phyloP scores from a whole-genome alignment of 2,797 vertebrate species.

The Gallinago stenura region DNA sequence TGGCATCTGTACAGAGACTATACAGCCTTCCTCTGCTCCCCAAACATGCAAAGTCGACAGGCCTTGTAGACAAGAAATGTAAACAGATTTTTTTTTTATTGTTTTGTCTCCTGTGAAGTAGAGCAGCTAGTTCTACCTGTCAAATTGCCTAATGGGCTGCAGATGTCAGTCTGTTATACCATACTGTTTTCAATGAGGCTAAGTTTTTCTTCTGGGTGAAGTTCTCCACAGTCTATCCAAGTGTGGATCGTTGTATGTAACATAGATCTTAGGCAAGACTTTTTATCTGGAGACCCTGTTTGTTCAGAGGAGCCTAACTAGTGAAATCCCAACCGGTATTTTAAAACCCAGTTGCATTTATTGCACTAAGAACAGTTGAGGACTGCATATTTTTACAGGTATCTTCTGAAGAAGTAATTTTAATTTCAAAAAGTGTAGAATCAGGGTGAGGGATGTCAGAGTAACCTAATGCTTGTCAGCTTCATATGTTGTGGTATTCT shows the following conservation, averaged over 20 bases:
- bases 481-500: neutral
- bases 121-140: neutral
- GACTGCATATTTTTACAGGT: neutral
- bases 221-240: neutral
- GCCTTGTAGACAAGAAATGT: neutral
- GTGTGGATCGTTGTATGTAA: neutral
- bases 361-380: neutral
- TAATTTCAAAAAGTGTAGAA: neutral
- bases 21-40: neutral
- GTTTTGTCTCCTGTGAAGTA: neutral
- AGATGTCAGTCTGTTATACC: neutral
- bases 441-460: fast-evolving
- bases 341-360: neutral
- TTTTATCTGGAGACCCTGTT: neutral
- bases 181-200: neutral
- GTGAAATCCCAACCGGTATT: neutral
- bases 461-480: neutral
- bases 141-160: neutral
- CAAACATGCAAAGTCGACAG: neutral
- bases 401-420: neutral
- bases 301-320: neutral
- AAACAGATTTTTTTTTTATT: neutral
- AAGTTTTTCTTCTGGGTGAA: neutral
- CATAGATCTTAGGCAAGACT: too few species aligned
- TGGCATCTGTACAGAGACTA: neutral